These are phyloP conservation scores for Aphelenchoides avenae DNA, from an alignment of 1,140 invertebrate species.

Conservation along the genomic window DNA sequence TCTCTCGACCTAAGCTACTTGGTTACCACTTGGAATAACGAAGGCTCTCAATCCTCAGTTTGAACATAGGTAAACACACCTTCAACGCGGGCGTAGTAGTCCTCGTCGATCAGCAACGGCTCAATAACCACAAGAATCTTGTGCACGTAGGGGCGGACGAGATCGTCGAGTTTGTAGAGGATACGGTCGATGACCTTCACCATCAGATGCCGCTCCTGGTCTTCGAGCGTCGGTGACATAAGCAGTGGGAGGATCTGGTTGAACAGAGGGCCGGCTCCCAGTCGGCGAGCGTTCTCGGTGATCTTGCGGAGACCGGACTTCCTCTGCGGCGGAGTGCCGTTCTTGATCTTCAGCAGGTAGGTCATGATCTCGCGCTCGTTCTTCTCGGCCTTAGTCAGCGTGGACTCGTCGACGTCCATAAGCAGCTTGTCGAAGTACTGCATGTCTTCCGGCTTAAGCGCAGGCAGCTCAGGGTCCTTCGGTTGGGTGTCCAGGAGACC, in stretches of 20 bases:
- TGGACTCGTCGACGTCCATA: conserved; percentile 93
- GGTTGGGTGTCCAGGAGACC: conserved; percentile 92
- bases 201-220: conserved; percentile 97
- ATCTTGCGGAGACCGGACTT: conserved; percentile 86
- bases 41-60: background rate
- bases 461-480: conserved; percentile 85
- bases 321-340: conserved; percentile 97
- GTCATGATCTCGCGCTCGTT: conserved; percentile 99
- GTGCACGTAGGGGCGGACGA: conserved; percentile 97
- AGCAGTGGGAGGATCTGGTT: conserved; percentile 96
- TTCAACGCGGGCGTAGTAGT: conserved; percentile 98
- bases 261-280: conserved; percentile 94
- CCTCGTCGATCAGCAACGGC: conserved; percentile 96
- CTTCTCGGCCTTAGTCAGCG: conserved; percentile 87
- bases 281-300: conserved; percentile 95
- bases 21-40: background rate
- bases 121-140: conserved; percentile 98
- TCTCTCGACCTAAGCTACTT: conserved; percentile 76
- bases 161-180: conserved; percentile 94
- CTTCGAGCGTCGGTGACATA: conserved; percentile 98
- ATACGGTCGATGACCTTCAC: conserved; percentile 99
- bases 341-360: conserved; percentile 94
- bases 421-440: conserved; percentile 99
- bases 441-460: conserved; percentile 98
- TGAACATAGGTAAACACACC: no score